phyloP scores from a whole-genome alignment of 2,888 invertebrate genomes.

The Loripinus fragilis region DNA sequence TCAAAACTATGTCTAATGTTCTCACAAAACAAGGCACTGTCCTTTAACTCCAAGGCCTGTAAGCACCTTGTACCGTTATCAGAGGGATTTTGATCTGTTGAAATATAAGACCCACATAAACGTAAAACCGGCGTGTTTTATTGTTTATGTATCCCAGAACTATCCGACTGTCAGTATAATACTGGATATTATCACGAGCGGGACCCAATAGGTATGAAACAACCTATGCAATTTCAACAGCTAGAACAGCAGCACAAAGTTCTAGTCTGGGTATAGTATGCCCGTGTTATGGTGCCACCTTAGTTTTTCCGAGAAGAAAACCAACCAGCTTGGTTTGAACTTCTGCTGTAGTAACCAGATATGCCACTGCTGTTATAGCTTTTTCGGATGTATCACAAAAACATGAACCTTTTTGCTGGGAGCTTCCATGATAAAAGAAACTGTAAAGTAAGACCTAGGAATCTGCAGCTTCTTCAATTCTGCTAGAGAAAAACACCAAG shows the following conservation, averaged over 20 bases:
- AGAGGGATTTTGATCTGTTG: too few species aligned
- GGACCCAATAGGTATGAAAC: too few species aligned
- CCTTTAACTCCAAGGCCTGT: too few species aligned
- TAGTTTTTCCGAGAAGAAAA: conserved; percentile 59
- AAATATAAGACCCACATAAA: too few species aligned
- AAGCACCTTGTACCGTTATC: too few species aligned
- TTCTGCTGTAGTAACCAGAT: conserved; percentile 15
- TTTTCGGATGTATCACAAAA: conserved; percentile 64
- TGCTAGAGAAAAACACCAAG: neutral
- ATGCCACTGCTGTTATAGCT: conserved; percentile 63
- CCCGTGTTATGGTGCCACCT: conserved; percentile 10
- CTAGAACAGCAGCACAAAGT: conserved; percentile 57
- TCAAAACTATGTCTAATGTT: too few species aligned
- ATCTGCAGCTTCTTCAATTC: conserved; percentile 14
- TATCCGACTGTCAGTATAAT: conserved; percentile 56
- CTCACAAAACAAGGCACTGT: too few species aligned
- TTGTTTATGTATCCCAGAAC: conserved; percentile 55
- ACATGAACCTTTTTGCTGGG: conserved; percentile 44
- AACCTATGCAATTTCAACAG: conserved; percentile 53
- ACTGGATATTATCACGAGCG: conserved; percentile 23
- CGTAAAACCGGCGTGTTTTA: conserved; percentile 47
- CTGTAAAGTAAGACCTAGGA: conserved; percentile 29
- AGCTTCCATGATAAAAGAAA: neutral
- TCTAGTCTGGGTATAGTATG: conserved; percentile 61
- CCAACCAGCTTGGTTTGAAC: conserved; percentile 19